Base-by-base conservation (phyloP, 92 coral and sea anemone species). In the Chrysogorgia sp. region DNA sequence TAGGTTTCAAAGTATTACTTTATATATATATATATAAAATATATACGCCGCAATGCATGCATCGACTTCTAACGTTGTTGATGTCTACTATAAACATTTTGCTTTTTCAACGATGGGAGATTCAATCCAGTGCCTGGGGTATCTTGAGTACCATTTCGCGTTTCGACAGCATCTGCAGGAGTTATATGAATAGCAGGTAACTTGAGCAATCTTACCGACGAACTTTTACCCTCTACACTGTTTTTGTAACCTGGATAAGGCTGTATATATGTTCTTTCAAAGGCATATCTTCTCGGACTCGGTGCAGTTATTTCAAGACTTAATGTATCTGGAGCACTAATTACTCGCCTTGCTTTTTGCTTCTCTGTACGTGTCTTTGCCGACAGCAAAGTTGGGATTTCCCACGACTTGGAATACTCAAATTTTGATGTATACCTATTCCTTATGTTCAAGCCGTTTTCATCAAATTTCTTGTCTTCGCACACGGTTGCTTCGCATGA, bases 271-370 rank as follows among this genome's bases (percentile, higher is more conserved):
- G 29, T 14, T 31, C 41, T 25, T 47, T 69, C 76, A 25, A 69
- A 69, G 47, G 58, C 47, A 43, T 45, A 69, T 69, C 43, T 45
- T 10, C 26, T 60, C 0, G 37, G 37, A 4, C 48, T 48, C 2
- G 34, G 33, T 4, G 17, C 59, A 69, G 23, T 30, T 20, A 40
- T 1, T 35, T 45, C 31, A 37, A 65, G 31, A 0, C 47, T n/a
- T 47, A 69, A 49, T 23, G 58, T 47, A 1, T 69, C 60, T 45
- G 76, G 76, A 15, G 60, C 60, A 69, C 76, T 69, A 0, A 47
- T 41, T 37, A 30, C 37, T 20, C 72, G 32, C 31, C 55, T 65
- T 35, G 72, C 72, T 20, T 65, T 20, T 30, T 40, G 17, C 37
- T 31, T 37, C 15, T n/a, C n/a, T 2, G 29, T 17, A 0, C 15